A percentile compares a stretch with the other conserved stretches of the same genome.
phyloP scores from a whole-genome alignment of 2,797 vertebrate species.

The Cynopterus sphinx region DNA sequence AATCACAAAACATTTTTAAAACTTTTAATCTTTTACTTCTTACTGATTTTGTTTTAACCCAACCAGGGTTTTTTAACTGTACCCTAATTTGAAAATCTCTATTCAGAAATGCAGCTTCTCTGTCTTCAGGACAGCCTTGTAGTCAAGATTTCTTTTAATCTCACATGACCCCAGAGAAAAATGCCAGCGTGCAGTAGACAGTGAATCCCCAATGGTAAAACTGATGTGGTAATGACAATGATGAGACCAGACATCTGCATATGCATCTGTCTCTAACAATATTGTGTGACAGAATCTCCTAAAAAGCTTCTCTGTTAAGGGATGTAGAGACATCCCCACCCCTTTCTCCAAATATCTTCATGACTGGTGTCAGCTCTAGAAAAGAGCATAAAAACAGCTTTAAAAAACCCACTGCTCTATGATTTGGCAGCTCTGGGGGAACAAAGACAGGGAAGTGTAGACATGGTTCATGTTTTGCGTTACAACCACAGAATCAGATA shows the following conservation, averaged over 20 bases:
- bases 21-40: background rate
- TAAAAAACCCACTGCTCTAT: background rate
- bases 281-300: background rate
- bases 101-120: background rate
- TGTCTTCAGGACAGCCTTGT: background rate
- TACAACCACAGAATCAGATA: background rate
- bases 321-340: background rate
- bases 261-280: slow-evolving; percentile 69
- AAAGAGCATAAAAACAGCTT: background rate
- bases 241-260: slow-evolving; percentile 67
- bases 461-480: background rate
- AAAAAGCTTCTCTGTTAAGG: background rate
- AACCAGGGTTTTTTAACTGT: background rate
- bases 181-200: background rate
- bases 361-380: background rate
- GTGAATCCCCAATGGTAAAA: background rate
- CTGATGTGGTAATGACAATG: slow-evolving; percentile 29
- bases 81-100: background rate
- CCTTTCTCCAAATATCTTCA: background rate
- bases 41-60: background rate
- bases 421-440: background rate
- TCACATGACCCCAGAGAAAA: slow-evolving; percentile 38
- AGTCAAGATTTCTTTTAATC: slow-evolving; percentile 13
- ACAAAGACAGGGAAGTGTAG: background rate
- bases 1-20: background rate